phyloP scores from a whole-genome alignment of 2,113 vertebrate species.

The Otocyon megalotis region DNA sequence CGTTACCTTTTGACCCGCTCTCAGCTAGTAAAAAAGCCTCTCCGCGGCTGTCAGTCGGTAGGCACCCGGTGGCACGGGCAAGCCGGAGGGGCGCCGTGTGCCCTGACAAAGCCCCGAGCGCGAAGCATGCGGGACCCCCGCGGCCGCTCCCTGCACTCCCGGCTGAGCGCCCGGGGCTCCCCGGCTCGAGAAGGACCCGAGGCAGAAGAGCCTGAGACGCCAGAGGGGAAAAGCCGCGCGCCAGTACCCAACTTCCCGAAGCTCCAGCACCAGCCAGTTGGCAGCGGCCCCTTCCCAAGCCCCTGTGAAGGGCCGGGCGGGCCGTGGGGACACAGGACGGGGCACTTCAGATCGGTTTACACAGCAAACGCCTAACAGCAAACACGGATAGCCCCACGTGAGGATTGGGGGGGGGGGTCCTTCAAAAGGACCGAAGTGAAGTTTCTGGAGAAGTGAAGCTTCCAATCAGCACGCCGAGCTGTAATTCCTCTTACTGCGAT shows the following conservation, averaged over 20 bases:
- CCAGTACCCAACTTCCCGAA: too few species aligned
- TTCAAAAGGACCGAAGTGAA: not conserved
- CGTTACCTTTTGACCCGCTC: not conserved
- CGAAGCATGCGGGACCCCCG: too few species aligned
- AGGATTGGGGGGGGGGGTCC: not conserved
- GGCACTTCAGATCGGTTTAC: rapidly evolving
- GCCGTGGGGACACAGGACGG: not conserved
- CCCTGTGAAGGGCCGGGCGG: too few species aligned
- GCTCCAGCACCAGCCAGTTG: not conserved
- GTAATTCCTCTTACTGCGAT: not conserved
- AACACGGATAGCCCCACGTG: too few species aligned
- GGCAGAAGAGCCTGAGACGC: not conserved
- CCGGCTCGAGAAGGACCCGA: not conserved
- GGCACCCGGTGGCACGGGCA: not conserved
- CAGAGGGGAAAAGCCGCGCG: not conserved
- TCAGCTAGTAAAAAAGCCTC: not conserved
- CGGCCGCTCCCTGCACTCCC: not conserved
- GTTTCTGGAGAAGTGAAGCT: not conserved
- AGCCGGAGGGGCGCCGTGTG: too few species aligned
- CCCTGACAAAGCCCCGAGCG: not conserved
- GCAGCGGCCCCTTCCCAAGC: not conserved
- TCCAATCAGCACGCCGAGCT: not conserved
- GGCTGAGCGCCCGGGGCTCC: not conserved
- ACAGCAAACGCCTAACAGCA: not conserved
- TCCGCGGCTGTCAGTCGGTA: too few species aligned